Evolutionary conservation across 2,113 vertebrate genomes (phyloP), one percentile per base, ranked within the genome.

Genomic region (Cinclus cinclus): DNA sequence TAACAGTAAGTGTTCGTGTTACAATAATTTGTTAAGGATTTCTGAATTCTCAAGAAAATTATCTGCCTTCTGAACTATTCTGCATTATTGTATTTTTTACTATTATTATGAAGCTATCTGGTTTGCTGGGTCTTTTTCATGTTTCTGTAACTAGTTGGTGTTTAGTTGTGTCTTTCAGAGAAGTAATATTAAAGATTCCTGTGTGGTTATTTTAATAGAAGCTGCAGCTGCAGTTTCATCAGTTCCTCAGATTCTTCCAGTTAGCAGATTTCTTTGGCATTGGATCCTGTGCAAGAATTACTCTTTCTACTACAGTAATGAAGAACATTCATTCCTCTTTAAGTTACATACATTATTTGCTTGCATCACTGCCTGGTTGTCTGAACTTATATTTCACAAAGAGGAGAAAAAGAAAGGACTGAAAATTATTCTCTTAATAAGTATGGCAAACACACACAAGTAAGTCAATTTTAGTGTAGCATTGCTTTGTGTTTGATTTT

Each of bases 41-140:
- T 67, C 33, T 27, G 33, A 84, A 33, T n/a, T 88, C 4, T 49
- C 60, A 21, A 75, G 9, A 87, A 91, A 6, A 15, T 35, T 74
- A 44, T 22, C 68, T 17, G 23, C 27, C 8, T 80, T 41, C 8
- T 56, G 50, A 73, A 21, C 18, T 67, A 65, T 49, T 76, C 3
- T 52, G 28, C 53, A 20, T 24, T 91, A 19, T 55, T 25, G 21
- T 25, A 49, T 13, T 46, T 37, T 46, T 21, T 46, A 23, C 1
- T 55, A 23, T 59, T 81, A 53, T 46, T 58, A 24, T 50, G 5
- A 27, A 42, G 17, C 5, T 49, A 20, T 8, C 10, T 52, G 10
- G 2, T 31, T 63, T 33, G 16, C 11, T 21, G 5, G 6, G 5
- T 0, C 0, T 28, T 35, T 31, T 53, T 41, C 2, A 6, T 62